Evolutionary conservation across 2,888 invertebrate genomes (phyloP).

Genomic region (Emmelina monodactyla): DNA sequence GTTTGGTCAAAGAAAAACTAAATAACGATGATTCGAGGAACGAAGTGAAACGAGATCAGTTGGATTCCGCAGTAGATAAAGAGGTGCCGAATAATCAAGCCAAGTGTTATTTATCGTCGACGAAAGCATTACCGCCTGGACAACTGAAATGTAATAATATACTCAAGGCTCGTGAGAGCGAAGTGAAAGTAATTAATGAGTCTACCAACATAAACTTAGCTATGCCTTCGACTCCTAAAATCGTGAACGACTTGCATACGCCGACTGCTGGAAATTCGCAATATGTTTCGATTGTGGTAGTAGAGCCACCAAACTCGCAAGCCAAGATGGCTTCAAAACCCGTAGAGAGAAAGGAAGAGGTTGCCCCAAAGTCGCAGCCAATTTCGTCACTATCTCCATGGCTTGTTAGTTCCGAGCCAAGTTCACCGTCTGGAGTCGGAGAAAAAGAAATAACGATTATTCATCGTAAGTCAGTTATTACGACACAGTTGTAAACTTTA

Average conservation of each 20-base stretch:
- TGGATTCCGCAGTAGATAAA: constrained; percentile 48
- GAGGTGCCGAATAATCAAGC: constrained; percentile 76
- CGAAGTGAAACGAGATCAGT: constrained; percentile 64
- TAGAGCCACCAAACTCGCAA: constrained; percentile 48
- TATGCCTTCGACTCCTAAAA: constrained; percentile 54
- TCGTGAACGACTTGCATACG: constrained; percentile 59
- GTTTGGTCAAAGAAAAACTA: constrained; percentile 54
- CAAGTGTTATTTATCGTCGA: constrained; percentile 70
- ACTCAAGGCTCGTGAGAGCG: constrained; percentile 78
- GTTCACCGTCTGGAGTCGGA: constrained; percentile 69
- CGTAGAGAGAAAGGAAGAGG: constrained; percentile 55
- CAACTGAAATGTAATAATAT: constrained; percentile 92
- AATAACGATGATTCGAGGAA: constrained; percentile 73
- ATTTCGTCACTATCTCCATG: constrained; percentile 80
- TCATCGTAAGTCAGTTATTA: constrained; percentile 86
- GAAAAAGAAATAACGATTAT: constrained; percentile 73
- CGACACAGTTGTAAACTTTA: constrained; percentile 72
- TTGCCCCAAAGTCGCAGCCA: constrained; percentile 64
- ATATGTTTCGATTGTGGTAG: constrained; percentile 59
- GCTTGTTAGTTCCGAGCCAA: constrained; percentile 79
- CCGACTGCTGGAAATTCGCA: constrained; percentile 49
- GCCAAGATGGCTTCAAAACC: constrained; percentile 50
- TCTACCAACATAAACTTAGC: constrained; percentile 49
- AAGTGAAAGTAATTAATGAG: constrained; percentile 55
- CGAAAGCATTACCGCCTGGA: constrained; percentile 83